Base-by-base conservation (phyloP, 2,113 vertebrate species). In the Dissostichus mawsoni region DNA sequence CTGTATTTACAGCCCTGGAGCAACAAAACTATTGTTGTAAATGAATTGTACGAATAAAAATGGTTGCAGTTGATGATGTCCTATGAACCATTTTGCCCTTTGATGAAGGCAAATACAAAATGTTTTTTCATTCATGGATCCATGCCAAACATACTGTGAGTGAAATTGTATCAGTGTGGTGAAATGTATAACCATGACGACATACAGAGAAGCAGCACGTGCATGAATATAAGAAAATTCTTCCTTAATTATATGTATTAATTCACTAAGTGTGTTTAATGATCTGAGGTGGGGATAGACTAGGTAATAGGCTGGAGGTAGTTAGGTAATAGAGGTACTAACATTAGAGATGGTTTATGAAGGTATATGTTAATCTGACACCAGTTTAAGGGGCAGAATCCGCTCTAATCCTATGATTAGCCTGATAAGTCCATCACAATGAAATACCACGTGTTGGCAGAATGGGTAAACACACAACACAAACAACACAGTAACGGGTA, bases 341-440 rank as follows among this genome's bases (percentile, higher is more conserved):
- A 87, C 90, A 93, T 94, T 94, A 94, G 91, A 95, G 90, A 93
- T 90, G 81, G 89, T 90, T 93, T 90, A 93, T 89, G 81, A 90
- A 92, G 84, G 74, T 89, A 91, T 94, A 85, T 92, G 92, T 91
- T 95, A 95, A 95, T 95, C 94, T 94, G 91, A 94, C 94, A 93
- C 91, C 86, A 89, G 94, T 94, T 94, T 93, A 78, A 88, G 88
- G 74, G 84, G 77, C 81, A 90, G 90, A 95, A 94, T 94, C 93
- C 90, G 82, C 13, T 14, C 70, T 95, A 96, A 96, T 94, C 93
- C 94, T 44, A 66, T 89, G 93, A 94, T 92, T 90, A 95, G 93
- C 86, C 92, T 90, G 80, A 88, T 94, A 94, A 94, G 80, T 91
- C 93, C 72, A 89, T 85, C 90, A 92, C 87, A 90, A 79, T 70